A percentile compares a stretch with the other conserved stretches of the same genome.
Conservation (phyloP, 1,140 invertebrate genomes). For the Cyphomyrmex costatus region DNA sequence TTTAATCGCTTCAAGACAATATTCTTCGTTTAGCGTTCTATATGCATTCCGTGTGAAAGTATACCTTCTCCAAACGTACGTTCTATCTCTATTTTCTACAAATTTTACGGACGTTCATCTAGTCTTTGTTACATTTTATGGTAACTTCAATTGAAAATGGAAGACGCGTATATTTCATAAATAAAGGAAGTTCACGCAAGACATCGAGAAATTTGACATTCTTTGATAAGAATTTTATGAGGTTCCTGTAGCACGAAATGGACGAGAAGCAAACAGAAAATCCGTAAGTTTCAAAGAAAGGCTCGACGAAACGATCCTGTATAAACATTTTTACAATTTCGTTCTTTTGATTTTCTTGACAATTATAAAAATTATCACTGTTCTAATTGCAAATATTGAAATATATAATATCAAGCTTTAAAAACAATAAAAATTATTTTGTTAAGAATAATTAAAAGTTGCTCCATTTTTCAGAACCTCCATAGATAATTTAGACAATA, state of each 20-base stretch:
- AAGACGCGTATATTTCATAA: background rate
- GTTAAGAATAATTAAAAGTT: background rate
- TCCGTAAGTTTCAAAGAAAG: constrained; percentile 52
- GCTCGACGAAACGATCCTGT: background rate
- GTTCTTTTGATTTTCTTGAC: background rate
- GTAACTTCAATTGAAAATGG: background rate
- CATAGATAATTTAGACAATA: constrained; percentile 61
- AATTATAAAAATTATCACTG: background rate
- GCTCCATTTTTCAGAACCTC: constrained; percentile 56
- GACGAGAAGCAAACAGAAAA: constrained; percentile 51
- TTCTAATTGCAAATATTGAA: background rate
- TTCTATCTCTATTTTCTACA: background rate
- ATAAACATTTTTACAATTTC: background rate
- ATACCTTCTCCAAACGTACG: background rate
- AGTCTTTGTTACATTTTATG: background rate
- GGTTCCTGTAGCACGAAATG: constrained; percentile 44
- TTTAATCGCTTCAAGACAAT: background rate
- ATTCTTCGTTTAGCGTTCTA: background rate
- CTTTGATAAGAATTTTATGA: background rate
- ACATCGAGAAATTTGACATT: background rate
- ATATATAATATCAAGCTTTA: background rate
- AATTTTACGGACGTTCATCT: background rate
- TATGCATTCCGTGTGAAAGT: background rate
- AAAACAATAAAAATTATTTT: constrained; percentile 10
- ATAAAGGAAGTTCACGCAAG: background rate